Base-by-base conservation (phyloP, 2,888 invertebrate genomes). In the Sisyra terminalis region DNA sequence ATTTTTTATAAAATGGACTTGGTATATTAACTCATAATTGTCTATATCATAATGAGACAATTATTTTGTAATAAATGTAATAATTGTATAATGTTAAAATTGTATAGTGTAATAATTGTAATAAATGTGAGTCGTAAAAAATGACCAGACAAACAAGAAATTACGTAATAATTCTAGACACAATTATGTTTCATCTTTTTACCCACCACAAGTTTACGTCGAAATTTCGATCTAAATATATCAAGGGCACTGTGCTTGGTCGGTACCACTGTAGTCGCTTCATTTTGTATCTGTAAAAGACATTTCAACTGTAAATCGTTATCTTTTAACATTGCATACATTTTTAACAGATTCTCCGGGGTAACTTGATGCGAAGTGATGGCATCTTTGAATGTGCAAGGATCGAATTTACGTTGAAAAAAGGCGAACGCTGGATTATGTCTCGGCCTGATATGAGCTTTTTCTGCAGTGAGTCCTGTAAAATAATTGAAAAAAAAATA, bases 341-440 rank as follows among this genome's bases (percentile, higher is more conserved):
- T 50, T 18, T 61, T 57, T 38, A 63, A 56, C 64, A 73, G 67
- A 45, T 57, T 61, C 14, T 63, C 59, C 14, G 65, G 62, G 46
- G 61, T 67, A 11, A 73, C 58, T 50, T 69, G 68, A 52, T 75
- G 75, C 45, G 71, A 65, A 0, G 72, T 70, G 16, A 74, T 66
- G 42, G 64, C 63, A 35, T 62, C 66, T 48, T 59, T 64, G 35
- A 69, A 64, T 17, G 63, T 61, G 49, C 75, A 75, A 16, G 62
- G 54, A 45, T 70, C 67, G 53, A 57, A 56, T 51, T 57, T 67
- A 52, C 61, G 63, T 53, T 59, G 60, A 39, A 58, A 52, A 50
- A 74, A 76, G 51, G 72, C 69, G 59, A 84, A 84, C 14, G 73
- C 66, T 2, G 73, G 63, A 59, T 78, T 73, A 61, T 80, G 75